Base-by-base conservation (phyloP, 2,797 vertebrate genomes). In the Gymnoscopelus braueri region DNA sequence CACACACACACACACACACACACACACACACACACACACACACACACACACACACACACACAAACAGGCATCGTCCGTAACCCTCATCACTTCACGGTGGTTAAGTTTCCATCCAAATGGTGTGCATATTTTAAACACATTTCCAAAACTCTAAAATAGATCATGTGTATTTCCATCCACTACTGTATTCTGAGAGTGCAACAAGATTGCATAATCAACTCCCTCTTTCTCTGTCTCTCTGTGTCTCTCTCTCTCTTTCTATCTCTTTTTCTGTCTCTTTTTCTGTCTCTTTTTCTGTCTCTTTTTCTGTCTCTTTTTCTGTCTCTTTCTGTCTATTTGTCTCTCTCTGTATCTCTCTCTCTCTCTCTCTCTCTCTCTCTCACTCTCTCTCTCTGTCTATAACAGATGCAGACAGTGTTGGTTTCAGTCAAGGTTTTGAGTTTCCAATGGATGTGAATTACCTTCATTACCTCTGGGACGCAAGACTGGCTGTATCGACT, bases 401-500 rank as follows among this genome's bases (percentile, higher is more conserved):
- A 15, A 70, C 68, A 78, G 89, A 90, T 0, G 79, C 83, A 0
- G 89, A 91, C 72, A 86, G 83, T 0, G 85, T 90, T 0, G 93
- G 93, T 0, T 94, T 93, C 3, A 84, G 91, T 58, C 91, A 94
- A 51, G 93, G 94, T 39, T 93, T 76, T 0, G 95, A 95, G 69
- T 92, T 91, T 5, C 50, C 92, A 60, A 90, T 96, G 89, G 95
- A 97, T 51, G 94, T 94, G 35, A 97, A 96, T 91, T 99, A 98
- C 84, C 93, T 97, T 58, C 95, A 97, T 72, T 99, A 99, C 84
- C 94, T 99, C 49, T 94, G 88, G 57, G 97, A 98, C 60, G 97
- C 97, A n/a, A 92, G 94, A 14, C 80, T 89, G 61, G 91, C 93
- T 66, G 95, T 99, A 57, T 64, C 91, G 11, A 77, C 69, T 3